phyloP scores from a whole-genome alignment of 2,113 vertebrate genomes.

The Sander lucioperca region DNA sequence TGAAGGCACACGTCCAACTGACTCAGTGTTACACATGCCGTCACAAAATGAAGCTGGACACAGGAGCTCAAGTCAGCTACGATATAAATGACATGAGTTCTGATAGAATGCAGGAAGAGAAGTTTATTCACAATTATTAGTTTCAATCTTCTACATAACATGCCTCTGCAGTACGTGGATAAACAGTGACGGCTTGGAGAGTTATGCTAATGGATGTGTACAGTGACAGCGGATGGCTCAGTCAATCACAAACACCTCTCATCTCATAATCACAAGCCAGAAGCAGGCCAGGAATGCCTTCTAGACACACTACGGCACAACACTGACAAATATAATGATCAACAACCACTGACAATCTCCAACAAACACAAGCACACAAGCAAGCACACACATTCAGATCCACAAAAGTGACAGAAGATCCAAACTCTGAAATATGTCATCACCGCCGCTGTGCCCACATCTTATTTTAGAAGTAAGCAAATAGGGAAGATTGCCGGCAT shows the following conservation, averaged over 20 bases:
- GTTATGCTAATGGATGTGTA: slow-evolving; percentile 74
- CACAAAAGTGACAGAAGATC: slow-evolving; percentile 38
- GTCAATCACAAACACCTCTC: slow-evolving; percentile 80
- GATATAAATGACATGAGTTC: slow-evolving; percentile 55
- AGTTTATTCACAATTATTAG: slow-evolving; percentile 69
- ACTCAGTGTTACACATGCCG: slow-evolving; percentile 44
- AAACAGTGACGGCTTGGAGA: slow-evolving; percentile 58
- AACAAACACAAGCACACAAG: slow-evolving; percentile 11
- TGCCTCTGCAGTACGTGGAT: slow-evolving; percentile 38
- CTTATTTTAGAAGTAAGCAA: slow-evolving; percentile 55
- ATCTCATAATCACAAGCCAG: slow-evolving; percentile 78
- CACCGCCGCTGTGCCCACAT: slow-evolving; percentile 32
- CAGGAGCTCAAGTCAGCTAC: slow-evolving; percentile 36
- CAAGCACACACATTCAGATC: slow-evolving; percentile 39
- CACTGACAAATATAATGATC: slow-evolving; percentile 72
- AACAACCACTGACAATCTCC: slow-evolving; percentile 61
- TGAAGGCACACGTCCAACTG: slow-evolving; percentile 56
- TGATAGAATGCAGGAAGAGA: slow-evolving; percentile 64
- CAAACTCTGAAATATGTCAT: slow-evolving; percentile 14
- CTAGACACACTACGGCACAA: slow-evolving; percentile 55
- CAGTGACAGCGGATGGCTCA: slow-evolving; percentile 77
- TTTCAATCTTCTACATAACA: slow-evolving; percentile 57
- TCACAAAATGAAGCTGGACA: slow-evolving; percentile 69
- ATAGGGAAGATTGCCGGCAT: slow-evolving; percentile 41
- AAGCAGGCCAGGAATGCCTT: slow-evolving; percentile 75